Conservation (phyloP, 2,113 vertebrate species). For the Oncorhynchus nerka region DNA sequence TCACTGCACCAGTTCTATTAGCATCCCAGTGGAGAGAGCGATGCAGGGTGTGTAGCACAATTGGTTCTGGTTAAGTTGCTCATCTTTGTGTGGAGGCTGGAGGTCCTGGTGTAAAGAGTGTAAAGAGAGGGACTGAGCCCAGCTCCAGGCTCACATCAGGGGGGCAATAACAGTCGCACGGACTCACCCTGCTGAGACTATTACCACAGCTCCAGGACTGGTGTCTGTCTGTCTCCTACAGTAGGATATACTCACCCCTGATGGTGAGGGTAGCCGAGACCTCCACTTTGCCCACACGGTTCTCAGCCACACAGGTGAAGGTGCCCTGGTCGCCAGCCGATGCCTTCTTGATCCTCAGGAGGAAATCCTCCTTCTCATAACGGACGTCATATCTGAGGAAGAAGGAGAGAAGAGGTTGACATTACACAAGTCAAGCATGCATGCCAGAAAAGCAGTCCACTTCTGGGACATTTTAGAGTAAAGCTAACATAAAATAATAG, state of each 20-base stretch:
- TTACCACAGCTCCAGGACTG: not conserved
- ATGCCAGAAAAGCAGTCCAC: not conserved
- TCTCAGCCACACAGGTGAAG: slow-evolving; percentile 90
- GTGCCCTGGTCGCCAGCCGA: slow-evolving; percentile 86
- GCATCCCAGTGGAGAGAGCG: not conserved
- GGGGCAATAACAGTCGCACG: slow-evolving; percentile 52
- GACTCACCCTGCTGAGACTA: not conserved
- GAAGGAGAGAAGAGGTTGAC: not conserved
- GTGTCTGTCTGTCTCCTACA: not conserved
- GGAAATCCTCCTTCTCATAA: slow-evolving; percentile 94
- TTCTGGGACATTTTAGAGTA: slow-evolving; percentile 34
- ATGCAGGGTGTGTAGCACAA: not conserved
- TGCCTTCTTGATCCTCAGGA: slow-evolving; percentile 91
- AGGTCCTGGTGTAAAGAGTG: slow-evolving; percentile 45
- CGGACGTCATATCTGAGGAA: slow-evolving; percentile 88
- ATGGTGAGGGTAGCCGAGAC: slow-evolving; percentile 91
- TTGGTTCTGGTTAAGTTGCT: slow-evolving; percentile 54
- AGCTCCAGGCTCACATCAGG: slow-evolving; percentile 43
- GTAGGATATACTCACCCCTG: slow-evolving; percentile 81
- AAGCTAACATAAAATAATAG: slow-evolving; percentile 40
- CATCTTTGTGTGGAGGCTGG: slow-evolving; percentile 57
- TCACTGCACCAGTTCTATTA: not conserved
- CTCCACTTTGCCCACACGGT: slow-evolving; percentile 92
- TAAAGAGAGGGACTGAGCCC: slow-evolving; percentile 49
- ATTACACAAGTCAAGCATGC: not conserved